A percentile compares a stretch with the other conserved stretches of the same genome.
Evolutionary conservation across 2,888 invertebrate genomes (phyloP).

Genomic region (Clostera curtula): DNA sequence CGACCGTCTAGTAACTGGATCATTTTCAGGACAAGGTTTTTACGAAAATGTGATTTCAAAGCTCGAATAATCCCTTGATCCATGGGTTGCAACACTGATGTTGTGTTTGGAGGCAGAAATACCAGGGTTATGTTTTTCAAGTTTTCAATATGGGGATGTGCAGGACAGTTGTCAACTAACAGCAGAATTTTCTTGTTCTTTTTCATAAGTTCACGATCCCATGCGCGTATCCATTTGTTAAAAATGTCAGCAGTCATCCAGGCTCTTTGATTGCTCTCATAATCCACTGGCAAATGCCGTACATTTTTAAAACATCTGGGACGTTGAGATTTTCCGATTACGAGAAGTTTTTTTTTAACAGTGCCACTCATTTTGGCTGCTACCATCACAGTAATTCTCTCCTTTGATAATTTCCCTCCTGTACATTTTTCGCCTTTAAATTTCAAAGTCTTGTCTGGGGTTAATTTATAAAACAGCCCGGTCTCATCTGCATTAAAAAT

Average conservation of each 20-base stretch:
- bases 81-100: constrained; percentile 12
- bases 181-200: not conserved
- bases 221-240: constrained; percentile 1
- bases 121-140: constrained; percentile 3
- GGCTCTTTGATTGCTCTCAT: not conserved
- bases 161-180: constrained; percentile 5
- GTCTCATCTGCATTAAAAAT: constrained; percentile 24
- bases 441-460: constrained; percentile 12
- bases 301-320: constrained; percentile 29
- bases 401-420: constrained; percentile 16
- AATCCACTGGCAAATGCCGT: not conserved
- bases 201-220: not conserved
- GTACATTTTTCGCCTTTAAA: constrained; percentile 17
- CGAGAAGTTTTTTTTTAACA: constrained; percentile 14
- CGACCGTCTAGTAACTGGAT: constrained; percentile 2
- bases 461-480: constrained; percentile 18
- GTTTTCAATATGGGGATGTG: constrained; percentile 3
- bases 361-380: constrained; percentile 20
- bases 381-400: constrained; percentile 16
- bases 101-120: constrained; percentile 7
- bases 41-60: constrained; percentile 10
- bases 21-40: constrained; percentile 6
- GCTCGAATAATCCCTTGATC: constrained; percentile 10
- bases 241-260: not conserved
- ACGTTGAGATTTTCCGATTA: constrained; percentile 14